A percentile compares a stretch with the other conserved stretches of the same genome.
These are phyloP conservation scores for Propithecus coquereli DNA, from an alignment of 2,113 vertebrate species.

Conservation along the genomic window DNA sequence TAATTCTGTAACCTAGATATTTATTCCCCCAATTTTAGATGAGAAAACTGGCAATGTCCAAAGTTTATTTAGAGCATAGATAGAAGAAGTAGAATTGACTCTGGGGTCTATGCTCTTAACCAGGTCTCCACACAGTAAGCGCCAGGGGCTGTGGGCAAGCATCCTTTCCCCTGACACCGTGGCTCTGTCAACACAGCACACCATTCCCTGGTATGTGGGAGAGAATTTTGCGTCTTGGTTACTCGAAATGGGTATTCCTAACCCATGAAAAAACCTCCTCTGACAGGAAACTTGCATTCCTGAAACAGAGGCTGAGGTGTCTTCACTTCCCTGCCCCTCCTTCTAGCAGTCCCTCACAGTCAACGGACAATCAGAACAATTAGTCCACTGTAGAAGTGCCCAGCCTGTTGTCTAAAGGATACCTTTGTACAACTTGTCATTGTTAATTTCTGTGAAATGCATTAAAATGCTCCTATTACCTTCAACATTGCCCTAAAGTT, in stretches of 20 bases:
- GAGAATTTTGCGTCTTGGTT: not conserved
- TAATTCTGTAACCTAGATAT: not conserved
- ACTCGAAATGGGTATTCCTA: not conserved
- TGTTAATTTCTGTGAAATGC: not conserved
- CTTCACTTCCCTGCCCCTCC: not conserved
- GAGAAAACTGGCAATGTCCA: not conserved
- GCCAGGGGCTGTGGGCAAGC: not conserved
- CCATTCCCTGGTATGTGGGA: not conserved
- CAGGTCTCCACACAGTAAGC: not conserved
- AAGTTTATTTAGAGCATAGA: not conserved
- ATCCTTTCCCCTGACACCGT: not conserved
- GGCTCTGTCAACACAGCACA: not conserved
- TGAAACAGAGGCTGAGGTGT: not conserved
- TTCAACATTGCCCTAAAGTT: not conserved
- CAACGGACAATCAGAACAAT: not conserved
- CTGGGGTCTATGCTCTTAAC: not conserved
- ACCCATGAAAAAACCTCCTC: not conserved
- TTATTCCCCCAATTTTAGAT: not conserved
- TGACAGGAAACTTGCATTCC: not conserved
- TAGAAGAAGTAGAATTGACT: not conserved
- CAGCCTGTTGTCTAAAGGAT: not conserved
- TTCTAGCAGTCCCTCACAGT: not conserved
- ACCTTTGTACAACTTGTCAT: not conserved
- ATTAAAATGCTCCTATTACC: not conserved
- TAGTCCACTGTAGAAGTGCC: not conserved